Percentiles rank a stretch among this genome's conserved stretches.
These are phyloP conservation scores for Mionectes macconnelli DNA, from an alignment of 2,113 vertebrate species.

Conservation along the genomic window DNA sequence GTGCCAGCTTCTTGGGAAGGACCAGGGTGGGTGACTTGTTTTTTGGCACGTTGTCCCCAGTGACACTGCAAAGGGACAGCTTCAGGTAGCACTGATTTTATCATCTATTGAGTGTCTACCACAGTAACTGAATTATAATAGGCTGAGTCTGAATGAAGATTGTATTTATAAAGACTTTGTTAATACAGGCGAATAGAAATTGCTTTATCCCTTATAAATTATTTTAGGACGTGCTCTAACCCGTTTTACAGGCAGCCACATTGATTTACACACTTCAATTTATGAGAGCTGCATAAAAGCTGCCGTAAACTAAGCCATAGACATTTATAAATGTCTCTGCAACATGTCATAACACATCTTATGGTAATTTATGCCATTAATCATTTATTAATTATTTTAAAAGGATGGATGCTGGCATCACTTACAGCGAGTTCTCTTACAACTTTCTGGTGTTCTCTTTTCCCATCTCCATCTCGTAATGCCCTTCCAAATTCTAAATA, in stretches of 20 bases:
- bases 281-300: conserved; percentile 50
- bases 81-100: neutral
- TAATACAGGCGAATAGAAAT: conserved; percentile 27
- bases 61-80: neutral
- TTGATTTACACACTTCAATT: conserved; percentile 68
- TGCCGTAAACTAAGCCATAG: conserved; percentile 55
- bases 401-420: neutral
- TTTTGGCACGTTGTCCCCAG: rapidly evolving
- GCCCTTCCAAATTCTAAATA: neutral
- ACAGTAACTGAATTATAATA: neutral
- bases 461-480: neutral
- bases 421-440: neutral
- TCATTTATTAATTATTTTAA: conserved; percentile 55
- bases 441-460: neutral
- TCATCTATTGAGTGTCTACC: neutral
- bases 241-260: conserved; percentile 6
- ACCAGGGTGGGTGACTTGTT: rapidly evolving
- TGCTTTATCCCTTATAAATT: conserved; percentile 40
- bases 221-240: conserved; percentile 18
- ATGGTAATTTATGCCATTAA: conserved; percentile 51
- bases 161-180: conserved; percentile 65
- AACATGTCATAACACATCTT: conserved; percentile 66
- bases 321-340: conserved; percentile 64
- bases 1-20: neutral
- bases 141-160: neutral